Conservation (phyloP, 2,888 invertebrate genomes). For the Ischnura elegans region DNA sequence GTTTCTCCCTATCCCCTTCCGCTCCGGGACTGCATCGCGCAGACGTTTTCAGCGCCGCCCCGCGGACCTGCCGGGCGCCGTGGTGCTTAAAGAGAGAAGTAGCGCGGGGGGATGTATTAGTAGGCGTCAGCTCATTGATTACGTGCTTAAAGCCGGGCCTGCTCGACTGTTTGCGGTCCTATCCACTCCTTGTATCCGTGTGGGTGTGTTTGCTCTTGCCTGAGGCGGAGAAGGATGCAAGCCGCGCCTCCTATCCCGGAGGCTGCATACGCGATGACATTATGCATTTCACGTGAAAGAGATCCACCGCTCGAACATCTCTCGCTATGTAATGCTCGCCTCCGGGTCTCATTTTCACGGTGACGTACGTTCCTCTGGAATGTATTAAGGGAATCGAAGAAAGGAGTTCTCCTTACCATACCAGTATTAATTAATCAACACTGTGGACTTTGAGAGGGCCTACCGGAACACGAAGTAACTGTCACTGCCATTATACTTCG, state of each 20-base stretch:
- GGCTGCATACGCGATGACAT: background rate
- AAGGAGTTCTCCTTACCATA: too few species aligned
- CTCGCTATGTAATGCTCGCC: too few species aligned
- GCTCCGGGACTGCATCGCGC: background rate
- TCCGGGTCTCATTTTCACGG: too few species aligned
- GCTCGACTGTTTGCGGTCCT: background rate
- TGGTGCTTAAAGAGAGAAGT: background rate
- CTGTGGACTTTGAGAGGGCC: too few species aligned
- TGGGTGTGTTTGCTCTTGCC: background rate
- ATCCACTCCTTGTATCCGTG: background rate
- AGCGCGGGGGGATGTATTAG: background rate
- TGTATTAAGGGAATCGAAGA: too few species aligned
- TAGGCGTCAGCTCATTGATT: background rate
- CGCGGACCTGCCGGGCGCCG: background rate
- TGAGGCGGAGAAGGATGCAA: background rate
- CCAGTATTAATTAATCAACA: too few species aligned
- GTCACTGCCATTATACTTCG: too few species aligned
- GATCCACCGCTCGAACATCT: background rate
- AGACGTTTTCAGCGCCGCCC: background rate
- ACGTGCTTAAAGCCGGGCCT: background rate
- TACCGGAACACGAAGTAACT: too few species aligned
- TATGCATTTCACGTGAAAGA: background rate
- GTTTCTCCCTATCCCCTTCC: background rate
- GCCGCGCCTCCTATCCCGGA: background rate
- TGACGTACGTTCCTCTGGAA: too few species aligned